Percentiles rank a stretch among this genome's conserved stretches.
Evolutionary conservation across 2,888 invertebrate species (phyloP).

Genomic region (Boloria selene): DNA sequence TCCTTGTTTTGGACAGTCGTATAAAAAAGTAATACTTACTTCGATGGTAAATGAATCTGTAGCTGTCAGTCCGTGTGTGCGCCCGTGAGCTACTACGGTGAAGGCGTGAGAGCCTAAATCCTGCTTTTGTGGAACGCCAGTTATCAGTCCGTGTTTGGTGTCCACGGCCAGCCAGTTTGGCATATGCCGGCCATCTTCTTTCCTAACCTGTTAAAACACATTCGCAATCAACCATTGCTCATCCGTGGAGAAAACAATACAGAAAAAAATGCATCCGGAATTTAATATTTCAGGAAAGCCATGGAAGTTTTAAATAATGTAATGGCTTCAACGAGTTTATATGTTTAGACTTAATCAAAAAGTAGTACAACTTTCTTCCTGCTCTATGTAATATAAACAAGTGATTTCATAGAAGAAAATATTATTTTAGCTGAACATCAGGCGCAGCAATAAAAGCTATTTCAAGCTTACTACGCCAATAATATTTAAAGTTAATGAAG

Average conservation of each 20-base stretch:
- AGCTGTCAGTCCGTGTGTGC: slow-evolving; percentile 78
- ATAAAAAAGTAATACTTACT: slow-evolving; percentile 61
- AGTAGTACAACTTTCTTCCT: not conserved
- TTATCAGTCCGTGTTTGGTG: slow-evolving; percentile 85
- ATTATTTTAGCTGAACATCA: too few relatives aligned
- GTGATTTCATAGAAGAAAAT: too few relatives aligned
- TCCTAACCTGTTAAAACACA: slow-evolving; percentile 57
- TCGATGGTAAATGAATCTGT: slow-evolving; percentile 87
- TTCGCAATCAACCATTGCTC: not conserved
- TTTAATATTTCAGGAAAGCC: too few relatives aligned
- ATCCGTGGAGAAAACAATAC: too few relatives aligned
- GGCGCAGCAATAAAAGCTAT: too few relatives aligned
- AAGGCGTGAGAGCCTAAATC: slow-evolving; percentile 87
- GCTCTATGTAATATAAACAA: not conserved
- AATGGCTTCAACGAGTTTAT: too few relatives aligned
- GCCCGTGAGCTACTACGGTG: slow-evolving; percentile 80
- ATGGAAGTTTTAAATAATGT: too few relatives aligned
- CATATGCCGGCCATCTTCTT: slow-evolving; percentile 65
- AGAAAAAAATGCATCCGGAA: too few relatives aligned
- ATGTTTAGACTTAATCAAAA: not conserved
- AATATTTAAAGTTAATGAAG: too few relatives aligned
- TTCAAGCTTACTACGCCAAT: too few relatives aligned
- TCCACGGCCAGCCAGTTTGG: slow-evolving; percentile 89
- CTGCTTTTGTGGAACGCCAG: slow-evolving; percentile 87
- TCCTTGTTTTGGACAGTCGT: too few relatives aligned